Evolutionary conservation across 2,888 invertebrate species (phyloP), one percentile per base, ranked within the genome.

Genomic region (Ischnus inquisitorius): DNA sequence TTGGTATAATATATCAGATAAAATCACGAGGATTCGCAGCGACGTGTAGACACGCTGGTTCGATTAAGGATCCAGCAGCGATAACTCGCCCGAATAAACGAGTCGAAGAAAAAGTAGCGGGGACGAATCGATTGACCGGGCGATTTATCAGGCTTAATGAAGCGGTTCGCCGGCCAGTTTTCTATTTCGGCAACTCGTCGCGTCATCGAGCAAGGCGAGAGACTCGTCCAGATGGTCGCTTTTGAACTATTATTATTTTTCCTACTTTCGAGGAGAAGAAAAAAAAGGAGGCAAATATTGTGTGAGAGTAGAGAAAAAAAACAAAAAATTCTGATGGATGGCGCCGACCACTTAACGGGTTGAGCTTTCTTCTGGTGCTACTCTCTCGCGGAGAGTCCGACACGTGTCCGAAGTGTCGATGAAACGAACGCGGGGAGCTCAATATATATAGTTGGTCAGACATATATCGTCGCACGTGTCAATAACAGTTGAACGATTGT

Each of bases 401-500:
- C 81, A 84, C 84, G 82, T 76, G 79, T 82, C 79, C 75, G 71
- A 79, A 84, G 78, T 81, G 81, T 84, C 72, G 54, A 54, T 22
- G 74, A n/a, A 54, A 54, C 25, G 74, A 41, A 46, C 46, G 39
- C 48, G 34, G 22, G 68, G 54, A 34, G 28, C 41, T 51, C 75
- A 67, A 54, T 19, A 43, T 16, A 41, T 60, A 72, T 16, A 62
- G 68, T 48, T 34, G 39, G 71, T 76, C 46, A 76, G 64, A 48
- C 48, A 77, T 84, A 77, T 84, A 81, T 75, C 69, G 60, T 65
- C 81, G 68, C 81, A 79, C 81, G 75, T 84, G 84, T 84, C 81
- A 84, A 84, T 84, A 84, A 60, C 19, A 81, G 81, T 81, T 51
- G 74, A 81, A 77, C 62, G 75, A 82, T 82, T 82, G 82, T 84